Percentiles rank a stretch among this genome's conserved stretches.
Conservation (phyloP, 1,140 invertebrate genomes). For the Drosophila azteca region DNA sequence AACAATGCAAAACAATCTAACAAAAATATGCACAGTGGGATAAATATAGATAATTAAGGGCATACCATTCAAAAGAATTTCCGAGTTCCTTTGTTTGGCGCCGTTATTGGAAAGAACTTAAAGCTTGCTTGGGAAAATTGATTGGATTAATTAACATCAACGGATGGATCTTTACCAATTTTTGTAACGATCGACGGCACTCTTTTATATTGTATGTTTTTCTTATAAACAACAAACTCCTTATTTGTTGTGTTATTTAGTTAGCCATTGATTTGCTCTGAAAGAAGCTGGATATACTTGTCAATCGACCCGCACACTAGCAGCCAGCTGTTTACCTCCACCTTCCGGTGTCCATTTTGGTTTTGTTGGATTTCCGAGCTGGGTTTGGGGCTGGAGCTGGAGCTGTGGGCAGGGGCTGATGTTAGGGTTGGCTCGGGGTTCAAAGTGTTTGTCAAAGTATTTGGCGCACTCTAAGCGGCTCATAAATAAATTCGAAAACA, state of each 20-base stretch:
- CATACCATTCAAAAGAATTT: too few species aligned
- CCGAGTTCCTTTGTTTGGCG: too few species aligned
- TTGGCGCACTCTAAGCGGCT: slow-evolving; percentile 73
- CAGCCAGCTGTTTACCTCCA: slow-evolving; percentile 41
- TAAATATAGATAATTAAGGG: too few species aligned
- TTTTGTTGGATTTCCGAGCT: neutral
- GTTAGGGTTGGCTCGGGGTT: slow-evolving; percentile 31
- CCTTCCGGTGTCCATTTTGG: slow-evolving; percentile 41
- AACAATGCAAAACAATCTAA: too few species aligned
- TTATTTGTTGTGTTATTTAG: neutral
- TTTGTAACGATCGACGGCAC: too few species aligned
- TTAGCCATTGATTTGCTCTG: neutral
- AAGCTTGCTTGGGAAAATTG: too few species aligned
- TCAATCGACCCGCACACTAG: slow-evolving; percentile 25
- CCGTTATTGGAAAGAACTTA: too few species aligned
- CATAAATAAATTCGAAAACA: slow-evolving; percentile 81
- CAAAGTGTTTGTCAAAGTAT: slow-evolving; percentile 75
- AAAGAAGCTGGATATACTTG: slow-evolving; percentile 9
- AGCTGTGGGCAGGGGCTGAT: neutral
- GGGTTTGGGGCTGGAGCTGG: slow-evolving; percentile 7
- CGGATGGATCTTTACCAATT: too few species aligned
- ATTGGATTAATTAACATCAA: too few species aligned
- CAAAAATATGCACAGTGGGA: too few species aligned
- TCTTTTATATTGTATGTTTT: too few species aligned
- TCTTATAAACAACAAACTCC: too few species aligned